Evolutionary conservation across 2,797 vertebrate species (phyloP).

Genomic region (Acanthis flammea): DNA sequence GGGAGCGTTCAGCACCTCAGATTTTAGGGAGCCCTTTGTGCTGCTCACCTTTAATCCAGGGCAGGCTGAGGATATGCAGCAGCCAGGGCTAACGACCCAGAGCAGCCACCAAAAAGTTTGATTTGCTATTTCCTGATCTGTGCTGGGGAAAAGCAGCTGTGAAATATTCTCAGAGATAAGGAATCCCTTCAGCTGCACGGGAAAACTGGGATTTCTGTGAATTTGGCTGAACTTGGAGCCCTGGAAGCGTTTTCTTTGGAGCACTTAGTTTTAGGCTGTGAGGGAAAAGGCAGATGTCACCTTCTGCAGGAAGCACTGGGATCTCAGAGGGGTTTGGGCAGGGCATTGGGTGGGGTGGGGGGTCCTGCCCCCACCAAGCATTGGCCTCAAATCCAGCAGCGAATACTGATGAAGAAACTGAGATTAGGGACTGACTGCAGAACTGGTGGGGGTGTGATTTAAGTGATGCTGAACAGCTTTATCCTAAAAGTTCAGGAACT

Average conservation of each 20-base stretch:
- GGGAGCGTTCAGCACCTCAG: not conserved
- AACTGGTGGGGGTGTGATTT: not conserved
- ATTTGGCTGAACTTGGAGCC: not conserved
- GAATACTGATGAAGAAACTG: not conserved
- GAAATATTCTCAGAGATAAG: slow-evolving; percentile 8
- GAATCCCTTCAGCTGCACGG: not conserved
- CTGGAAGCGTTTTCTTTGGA: not conserved
- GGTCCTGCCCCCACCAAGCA: not conserved
- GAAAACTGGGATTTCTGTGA: not conserved
- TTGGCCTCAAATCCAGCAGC: not conserved
- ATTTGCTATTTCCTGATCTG: not conserved
- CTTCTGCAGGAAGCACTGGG: not conserved
- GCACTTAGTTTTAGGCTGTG: not conserved
- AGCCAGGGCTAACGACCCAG: not conserved
- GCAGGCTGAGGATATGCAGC: not conserved
- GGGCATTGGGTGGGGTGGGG: not conserved
- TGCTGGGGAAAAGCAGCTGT: not conserved
- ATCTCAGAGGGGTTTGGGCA: not conserved
- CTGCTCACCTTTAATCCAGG: not conserved
- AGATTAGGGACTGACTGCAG: not conserved
- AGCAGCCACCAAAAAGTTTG: not conserved
- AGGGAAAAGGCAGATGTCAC: not conserved
- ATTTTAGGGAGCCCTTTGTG: not conserved
- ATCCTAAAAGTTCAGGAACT: not conserved
- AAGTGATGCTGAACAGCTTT: not conserved